phyloP scores from a whole-genome alignment of 2,113 vertebrate species.

The Furnarius figulus region DNA sequence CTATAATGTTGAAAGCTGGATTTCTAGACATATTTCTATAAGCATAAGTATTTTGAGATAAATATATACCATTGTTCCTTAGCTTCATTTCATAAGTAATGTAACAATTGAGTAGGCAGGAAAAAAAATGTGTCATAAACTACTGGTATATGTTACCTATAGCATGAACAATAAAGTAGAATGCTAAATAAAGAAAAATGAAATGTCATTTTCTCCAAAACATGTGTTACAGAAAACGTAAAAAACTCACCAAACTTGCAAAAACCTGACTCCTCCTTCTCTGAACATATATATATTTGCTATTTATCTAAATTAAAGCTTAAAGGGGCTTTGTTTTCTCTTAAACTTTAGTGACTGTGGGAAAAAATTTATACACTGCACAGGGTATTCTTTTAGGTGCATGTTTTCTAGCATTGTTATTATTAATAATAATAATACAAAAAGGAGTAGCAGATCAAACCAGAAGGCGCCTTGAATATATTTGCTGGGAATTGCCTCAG shows the following conservation, averaged over 20 bases:
- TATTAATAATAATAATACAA: slow-evolving; percentile 57
- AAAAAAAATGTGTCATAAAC: background rate
- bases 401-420: slow-evolving; percentile 52
- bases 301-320: background rate
- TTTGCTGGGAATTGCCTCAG: slow-evolving; percentile 71
- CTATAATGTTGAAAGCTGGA: background rate
- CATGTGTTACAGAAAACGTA: background rate
- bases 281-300: background rate
- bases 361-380: background rate
- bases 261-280: background rate
- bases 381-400: slow-evolving; percentile 8
- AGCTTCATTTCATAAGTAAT: background rate
- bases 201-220: background rate
- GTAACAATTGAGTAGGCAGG: background rate
- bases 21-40: background rate
- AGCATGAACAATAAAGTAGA: background rate
- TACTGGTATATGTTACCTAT: background rate
- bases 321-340: background rate
- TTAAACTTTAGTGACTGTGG: background rate
- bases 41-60: background rate
- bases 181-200: background rate
- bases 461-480: slow-evolving; percentile 72
- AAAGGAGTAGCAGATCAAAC: slow-evolving; percentile 67
- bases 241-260: background rate
- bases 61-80: background rate